Conservation (phyloP, 2,888 invertebrate genomes). For the Rhyacophila evoluta region DNA sequence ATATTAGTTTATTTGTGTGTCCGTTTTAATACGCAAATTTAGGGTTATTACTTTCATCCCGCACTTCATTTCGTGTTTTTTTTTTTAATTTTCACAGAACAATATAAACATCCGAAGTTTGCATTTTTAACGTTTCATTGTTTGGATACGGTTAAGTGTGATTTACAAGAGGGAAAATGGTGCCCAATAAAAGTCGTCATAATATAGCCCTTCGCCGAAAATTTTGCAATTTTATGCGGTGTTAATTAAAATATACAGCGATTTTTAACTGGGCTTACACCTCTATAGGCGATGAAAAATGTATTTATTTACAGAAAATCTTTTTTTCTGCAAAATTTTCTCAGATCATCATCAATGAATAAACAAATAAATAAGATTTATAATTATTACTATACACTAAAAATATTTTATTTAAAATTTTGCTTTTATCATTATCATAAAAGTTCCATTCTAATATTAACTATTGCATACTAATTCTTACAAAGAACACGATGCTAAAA, state of each 20-base stretch:
- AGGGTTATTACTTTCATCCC: background rate
- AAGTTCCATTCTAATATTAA: no score
- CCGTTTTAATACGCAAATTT: background rate
- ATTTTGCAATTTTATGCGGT: background rate
- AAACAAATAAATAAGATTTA: no score
- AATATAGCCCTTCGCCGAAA: background rate
- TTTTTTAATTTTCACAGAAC: constrained; percentile 8
- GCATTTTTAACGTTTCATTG: constrained; percentile 16
- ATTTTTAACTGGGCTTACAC: background rate
- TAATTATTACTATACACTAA: background rate
- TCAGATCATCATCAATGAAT: no score
- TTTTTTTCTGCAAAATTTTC: background rate
- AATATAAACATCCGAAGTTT: background rate
- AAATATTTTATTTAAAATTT: no score
- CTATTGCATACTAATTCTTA: no score
- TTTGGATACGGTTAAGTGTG: constrained; percentile 8
- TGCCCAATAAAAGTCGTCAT: constrained; percentile 6
- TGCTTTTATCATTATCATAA: no score
- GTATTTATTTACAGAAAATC: background rate
- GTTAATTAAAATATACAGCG: constrained; percentile 13
- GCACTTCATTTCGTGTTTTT: background rate
- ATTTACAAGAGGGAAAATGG: constrained; percentile 10
- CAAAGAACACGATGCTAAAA: no score
- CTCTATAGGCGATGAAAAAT: background rate
- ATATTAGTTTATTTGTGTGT: no score